Percentiles rank a stretch among this genome's conserved stretches.
These are phyloP conservation scores for Baryphthengus martii DNA, from an alignment of 2,113 vertebrate species.

Conservation along the genomic window DNA sequence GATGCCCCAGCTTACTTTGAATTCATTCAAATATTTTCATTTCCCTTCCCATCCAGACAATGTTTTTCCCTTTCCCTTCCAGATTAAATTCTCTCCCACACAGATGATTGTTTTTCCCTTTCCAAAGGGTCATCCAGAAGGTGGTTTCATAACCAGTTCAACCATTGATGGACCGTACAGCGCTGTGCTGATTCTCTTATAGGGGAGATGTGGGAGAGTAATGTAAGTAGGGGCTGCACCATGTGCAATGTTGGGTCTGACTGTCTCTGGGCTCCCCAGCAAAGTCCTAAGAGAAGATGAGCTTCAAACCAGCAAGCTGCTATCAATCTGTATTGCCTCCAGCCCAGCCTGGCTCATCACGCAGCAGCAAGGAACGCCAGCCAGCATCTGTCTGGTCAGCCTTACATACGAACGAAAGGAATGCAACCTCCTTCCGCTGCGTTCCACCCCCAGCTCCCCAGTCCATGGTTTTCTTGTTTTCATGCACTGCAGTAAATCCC, in stretches of 20 bases:
- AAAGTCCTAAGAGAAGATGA: background rate
- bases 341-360: background rate
- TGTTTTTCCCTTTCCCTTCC: slow-evolving; percentile 64
- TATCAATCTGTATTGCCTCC: background rate
- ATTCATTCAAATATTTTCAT: slow-evolving; percentile 73
- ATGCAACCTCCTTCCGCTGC: slow-evolving; percentile 35
- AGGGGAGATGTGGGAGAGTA: background rate
- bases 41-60: slow-evolving; percentile 68
- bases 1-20: slow-evolving; percentile 59
- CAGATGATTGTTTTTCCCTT: slow-evolving; percentile 35
- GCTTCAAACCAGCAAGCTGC: background rate
- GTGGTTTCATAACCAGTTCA: slow-evolving; percentile 30
- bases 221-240: background rate
- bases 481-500: background rate
- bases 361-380: background rate
- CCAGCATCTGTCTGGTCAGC: slow-evolving; percentile 31
- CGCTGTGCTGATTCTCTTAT: background rate
- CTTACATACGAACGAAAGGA: slow-evolving; percentile 38
- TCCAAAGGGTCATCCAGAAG: slow-evolving; percentile 15
- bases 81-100: slow-evolving; percentile 57
- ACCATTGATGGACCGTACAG: background rate
- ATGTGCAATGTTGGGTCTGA: background rate
- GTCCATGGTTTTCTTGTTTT: slow-evolving; percentile 4
- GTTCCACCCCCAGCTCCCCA: background rate
- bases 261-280: background rate